Evolutionary conservation across 2,113 vertebrate genomes (phyloP), one percentile per base, ranked within the genome.

Genomic region (Plotosus lineatus): DNA sequence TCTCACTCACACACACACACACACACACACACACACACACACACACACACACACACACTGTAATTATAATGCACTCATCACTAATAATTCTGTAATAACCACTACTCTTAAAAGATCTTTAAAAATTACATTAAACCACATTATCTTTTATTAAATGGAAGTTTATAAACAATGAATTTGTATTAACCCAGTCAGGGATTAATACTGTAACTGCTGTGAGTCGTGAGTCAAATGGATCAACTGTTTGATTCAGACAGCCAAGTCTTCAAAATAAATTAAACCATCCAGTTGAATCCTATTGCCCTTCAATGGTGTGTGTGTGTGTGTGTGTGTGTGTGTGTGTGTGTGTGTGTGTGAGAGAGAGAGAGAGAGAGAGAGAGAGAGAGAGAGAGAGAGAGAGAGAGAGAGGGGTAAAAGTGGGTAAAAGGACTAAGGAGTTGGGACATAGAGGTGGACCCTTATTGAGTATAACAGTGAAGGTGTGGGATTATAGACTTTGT

Each of bases 381-480:
- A n/a, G n/a, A n/a, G n/a, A n/a, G n/a, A n/a, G n/a, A n/a, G n/a
- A n/a, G n/a, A n/a, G n/a, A n/a, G n/a, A n/a, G n/a, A n/a, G n/a
- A n/a, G 68, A 84, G 81, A 79, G 80, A 77, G 2, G 69, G 73
- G 86, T 81, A 77, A 74, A 87, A 84, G 85, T 79, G 55, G 86
- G 78, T 77, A 80, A 83, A 88, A 84, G 90, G 89, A 91, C 87
- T 90, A 80, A 78, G 87, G 83, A 85, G 55, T 84, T 23, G 85
- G 86, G 80, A 84, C 60, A 72, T 82, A 77, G 60, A 86, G 84
- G 89, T 86, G 82, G 87, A 86, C 83, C 46, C 51, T 87, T 85
- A 82, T 36, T 83, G 85, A 78, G 85, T 84, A 77, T 73, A 28
- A 48, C 69, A 75, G 77, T 46, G 83, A 31, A 84, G 33, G 71